These are phyloP conservation scores for Adelges cooleyi DNA, from an alignment of 1,140 invertebrate species.

Conservation along the genomic window DNA sequence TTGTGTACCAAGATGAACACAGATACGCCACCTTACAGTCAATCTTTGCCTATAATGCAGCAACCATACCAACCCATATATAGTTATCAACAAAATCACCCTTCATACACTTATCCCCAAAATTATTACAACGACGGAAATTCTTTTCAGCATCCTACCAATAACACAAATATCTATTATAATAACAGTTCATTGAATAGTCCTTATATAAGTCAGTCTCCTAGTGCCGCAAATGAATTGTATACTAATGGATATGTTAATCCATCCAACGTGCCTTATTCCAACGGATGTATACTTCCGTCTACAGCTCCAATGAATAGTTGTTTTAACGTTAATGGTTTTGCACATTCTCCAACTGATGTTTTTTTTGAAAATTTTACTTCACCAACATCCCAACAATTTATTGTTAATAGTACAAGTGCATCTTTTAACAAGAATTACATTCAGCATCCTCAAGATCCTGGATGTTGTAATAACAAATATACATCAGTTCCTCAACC, in stretches of 20 bases:
- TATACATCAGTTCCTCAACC: neutral
- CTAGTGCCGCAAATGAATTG: neutral
- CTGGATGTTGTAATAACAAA: neutral
- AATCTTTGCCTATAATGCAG: neutral
- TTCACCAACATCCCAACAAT: neutral
- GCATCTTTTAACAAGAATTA: no score
- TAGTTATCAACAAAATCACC: neutral
- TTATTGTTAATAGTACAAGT: no score
- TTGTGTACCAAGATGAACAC: neutral
- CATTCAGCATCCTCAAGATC: no score
- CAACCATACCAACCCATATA: neutral
- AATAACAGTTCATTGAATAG: neutral
- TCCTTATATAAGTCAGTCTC: no score
- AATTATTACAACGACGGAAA: neutral
- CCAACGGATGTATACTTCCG: neutral
- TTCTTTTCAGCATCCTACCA: neutral
- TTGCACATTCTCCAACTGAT: neutral
- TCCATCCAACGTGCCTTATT: neutral
- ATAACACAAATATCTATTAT: neutral
- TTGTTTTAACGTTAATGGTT: neutral
- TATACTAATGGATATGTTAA: neutral
- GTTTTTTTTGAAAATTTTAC: neutral
- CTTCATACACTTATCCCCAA: neutral
- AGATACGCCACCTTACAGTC: neutral
- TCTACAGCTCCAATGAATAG: neutral